Base-by-base conservation (phyloP, 1,140 invertebrate species). In the Cydia strobilella region DNA sequence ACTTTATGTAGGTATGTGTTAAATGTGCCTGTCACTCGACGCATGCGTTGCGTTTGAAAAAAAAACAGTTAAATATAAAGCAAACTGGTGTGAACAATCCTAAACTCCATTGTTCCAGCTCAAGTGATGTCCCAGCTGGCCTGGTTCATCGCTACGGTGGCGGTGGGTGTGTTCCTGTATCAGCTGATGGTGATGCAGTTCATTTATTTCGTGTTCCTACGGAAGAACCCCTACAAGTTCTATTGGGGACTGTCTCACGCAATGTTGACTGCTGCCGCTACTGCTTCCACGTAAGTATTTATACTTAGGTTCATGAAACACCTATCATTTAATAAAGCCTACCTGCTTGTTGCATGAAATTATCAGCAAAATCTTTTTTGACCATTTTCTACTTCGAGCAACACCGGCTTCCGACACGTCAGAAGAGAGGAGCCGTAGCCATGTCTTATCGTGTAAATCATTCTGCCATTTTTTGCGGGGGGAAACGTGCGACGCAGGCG, bases 251-350 rank as follows among this genome's bases (percentile, higher is more conserved):
- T 98, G 74, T 94, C 96, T 74, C 96, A 97, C 86, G 96, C 97
- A 72, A 97, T 97, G 89, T 94, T 99, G 51, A 98, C 98, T 75
- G 97, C 96, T 65, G 97, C 98, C 90, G 97, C 98, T 77, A 98
- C 98, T 75, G 97, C 98, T 84, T 99, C 98, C 88, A 97, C 97
- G 96, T 97, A 94, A 96, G 96, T 86, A 18, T 71, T 7, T 80
- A 48, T 83, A 72, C 75, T 76, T 79, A 63, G 23, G 72, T 42
- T 72, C 39, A 42, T 31, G 31, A 31, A 31, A 10, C 1, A 42
- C 39, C 39, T 12, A 45, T 9, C 12, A 13, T 54, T n/a, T 18
- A 18, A 18, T 54, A 54, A 18, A 54, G 51, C 5, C 51, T 1
- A 48, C 15, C n/a, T 15, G 12, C 13, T 13, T 12, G 10, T 45